Conservation (phyloP, 1,140 invertebrate genomes). For the Drosophila repleta region DNA sequence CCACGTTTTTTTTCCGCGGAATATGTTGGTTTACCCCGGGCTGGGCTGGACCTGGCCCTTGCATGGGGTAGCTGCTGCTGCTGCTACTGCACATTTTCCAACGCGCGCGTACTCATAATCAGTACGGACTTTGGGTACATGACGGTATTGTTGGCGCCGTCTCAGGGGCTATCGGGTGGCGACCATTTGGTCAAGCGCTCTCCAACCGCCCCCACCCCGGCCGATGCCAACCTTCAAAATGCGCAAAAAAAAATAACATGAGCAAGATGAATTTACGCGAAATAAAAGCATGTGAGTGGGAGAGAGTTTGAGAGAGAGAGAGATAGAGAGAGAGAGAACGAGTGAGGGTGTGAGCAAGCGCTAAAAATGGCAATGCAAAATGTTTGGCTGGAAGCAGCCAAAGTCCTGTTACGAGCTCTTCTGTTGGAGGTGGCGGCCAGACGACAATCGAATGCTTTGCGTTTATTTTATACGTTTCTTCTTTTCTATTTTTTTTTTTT, state of each 20-base stretch:
- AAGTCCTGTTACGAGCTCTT: constrained; percentile 29
- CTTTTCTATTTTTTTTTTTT: constrained; percentile 18
- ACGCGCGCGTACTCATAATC: constrained; percentile 76
- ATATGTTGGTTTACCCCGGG: constrained; percentile 37
- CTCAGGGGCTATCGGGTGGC: constrained; percentile 73
- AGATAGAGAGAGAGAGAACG: constrained; percentile 1
- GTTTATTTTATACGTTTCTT: constrained; percentile 38
- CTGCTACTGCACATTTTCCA: constrained; percentile 73
- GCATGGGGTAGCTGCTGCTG: not conserved
- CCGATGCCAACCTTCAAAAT: constrained; percentile 13
- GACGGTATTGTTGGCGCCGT: constrained; percentile 50
- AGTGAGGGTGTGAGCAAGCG: constrained; percentile 42
- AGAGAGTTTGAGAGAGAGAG: not conserved
- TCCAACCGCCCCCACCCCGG: constrained; percentile 19
- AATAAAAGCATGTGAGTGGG: constrained; percentile 55
- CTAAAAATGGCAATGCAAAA: constrained; percentile 77
- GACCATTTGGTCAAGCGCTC: constrained; percentile 79
- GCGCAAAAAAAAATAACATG: constrained; percentile 61
- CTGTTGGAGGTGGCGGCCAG: constrained; percentile 44
- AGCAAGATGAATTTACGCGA: constrained; percentile 77
- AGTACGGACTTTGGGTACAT: constrained; percentile 38
- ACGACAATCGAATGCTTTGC: constrained; percentile 67
- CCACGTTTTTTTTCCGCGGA: not conserved
- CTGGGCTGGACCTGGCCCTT: not conserved
- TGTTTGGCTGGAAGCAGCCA: constrained; percentile 49